phyloP scores from a whole-genome alignment of 37 sponge, comb jelly and placozoan genomes.

The Halisarca cf. caerulea region DNA sequence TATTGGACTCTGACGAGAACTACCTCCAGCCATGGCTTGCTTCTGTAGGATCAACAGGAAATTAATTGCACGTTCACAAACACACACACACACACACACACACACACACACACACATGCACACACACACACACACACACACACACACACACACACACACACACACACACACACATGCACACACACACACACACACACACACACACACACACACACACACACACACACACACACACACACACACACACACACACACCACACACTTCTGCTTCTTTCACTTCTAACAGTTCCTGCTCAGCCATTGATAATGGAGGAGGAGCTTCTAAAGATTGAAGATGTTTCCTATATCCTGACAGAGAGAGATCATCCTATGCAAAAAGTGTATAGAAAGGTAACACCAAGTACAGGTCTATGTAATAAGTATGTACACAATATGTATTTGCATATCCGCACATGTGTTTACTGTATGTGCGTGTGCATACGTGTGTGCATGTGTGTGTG shows the following conservation, averaged over 20 bases:
- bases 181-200: too few relatives aligned
- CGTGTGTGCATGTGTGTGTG: too few relatives aligned
- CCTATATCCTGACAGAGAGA: constrained; percentile 78
- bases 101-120: too few relatives aligned
- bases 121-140: too few relatives aligned
- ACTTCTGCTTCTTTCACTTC: constrained; percentile 63
- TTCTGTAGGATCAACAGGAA: constrained; percentile 31
- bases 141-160: too few relatives aligned
- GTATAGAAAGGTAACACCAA: background rate
- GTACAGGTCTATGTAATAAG: background rate
- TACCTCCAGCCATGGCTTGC: constrained; percentile 65
- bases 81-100: too few relatives aligned
- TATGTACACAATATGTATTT: background rate
- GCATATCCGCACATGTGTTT: too few relatives aligned
- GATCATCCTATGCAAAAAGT: constrained; percentile 57
- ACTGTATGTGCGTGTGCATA: too few relatives aligned
- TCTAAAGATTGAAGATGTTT: constrained; percentile 61
- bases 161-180: too few relatives aligned
- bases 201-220: too few relatives aligned
- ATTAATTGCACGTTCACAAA: background rate
- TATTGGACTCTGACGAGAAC: constrained; percentile 74
- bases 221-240: too few relatives aligned
- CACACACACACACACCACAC: background rate
- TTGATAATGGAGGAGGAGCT: constrained; percentile 88
- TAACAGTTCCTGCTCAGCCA: constrained; percentile 70